These are phyloP conservation scores for Galeopterus variegatus DNA, from an alignment of 2,113 vertebrate genomes.

Conservation along the genomic window DNA sequence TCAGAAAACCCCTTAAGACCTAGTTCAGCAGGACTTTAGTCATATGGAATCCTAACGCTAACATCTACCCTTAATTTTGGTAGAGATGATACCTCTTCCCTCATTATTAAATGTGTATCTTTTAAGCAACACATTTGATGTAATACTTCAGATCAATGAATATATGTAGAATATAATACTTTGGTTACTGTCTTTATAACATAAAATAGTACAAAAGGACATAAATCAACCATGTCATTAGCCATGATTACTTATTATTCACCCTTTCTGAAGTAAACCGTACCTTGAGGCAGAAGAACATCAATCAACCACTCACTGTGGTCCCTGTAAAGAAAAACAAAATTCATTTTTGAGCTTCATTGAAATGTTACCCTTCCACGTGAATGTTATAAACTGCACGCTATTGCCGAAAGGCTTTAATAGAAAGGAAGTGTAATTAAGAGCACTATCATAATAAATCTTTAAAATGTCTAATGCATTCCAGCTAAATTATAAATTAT, in stretches of 20 bases:
- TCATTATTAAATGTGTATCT: constrained; percentile 55
- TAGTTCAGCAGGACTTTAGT: neutral
- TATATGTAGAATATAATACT: constrained; percentile 45
- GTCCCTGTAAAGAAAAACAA: constrained; percentile 91
- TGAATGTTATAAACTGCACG: constrained; percentile 32
- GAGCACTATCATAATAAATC: constrained; percentile 61
- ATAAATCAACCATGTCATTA: constrained; percentile 72
- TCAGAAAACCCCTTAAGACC: constrained; percentile 3
- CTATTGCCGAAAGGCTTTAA: constrained; percentile 77
- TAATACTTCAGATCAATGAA: constrained; percentile 47
- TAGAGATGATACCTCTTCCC: neutral
- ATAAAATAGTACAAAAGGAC: constrained; percentile 67
- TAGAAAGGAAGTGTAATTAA: constrained; percentile 77
- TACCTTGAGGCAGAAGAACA: constrained; percentile 99
- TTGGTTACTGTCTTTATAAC: constrained; percentile 56
- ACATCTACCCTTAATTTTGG: constrained; percentile 35
- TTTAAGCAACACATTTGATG: constrained; percentile 65
- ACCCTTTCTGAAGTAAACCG: constrained; percentile 85
- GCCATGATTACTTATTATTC: constrained; percentile 74
- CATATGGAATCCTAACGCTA: neutral
- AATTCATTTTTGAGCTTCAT: constrained; percentile 62
- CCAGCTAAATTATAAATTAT: constrained; percentile 77
- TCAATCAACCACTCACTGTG: constrained; percentile 99
- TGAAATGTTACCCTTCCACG: constrained; percentile 64
- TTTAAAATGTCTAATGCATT: constrained; percentile 69